phyloP scores from a whole-genome alignment of 2,113 vertebrate genomes.

The Ovis aries region DNA sequence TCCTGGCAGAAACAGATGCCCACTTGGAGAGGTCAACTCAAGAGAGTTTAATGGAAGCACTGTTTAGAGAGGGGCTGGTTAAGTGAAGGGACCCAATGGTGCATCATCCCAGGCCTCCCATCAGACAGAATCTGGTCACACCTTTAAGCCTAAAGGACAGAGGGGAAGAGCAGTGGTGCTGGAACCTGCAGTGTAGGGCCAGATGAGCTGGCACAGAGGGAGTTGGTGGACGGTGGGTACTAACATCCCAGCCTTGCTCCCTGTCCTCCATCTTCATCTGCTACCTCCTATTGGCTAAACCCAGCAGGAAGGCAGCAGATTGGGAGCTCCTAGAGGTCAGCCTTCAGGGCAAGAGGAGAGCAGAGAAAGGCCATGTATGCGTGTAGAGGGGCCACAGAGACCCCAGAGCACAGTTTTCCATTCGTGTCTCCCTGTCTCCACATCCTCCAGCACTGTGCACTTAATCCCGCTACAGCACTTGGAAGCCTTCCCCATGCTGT shows the following conservation, averaged over 20 bases:
- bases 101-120: background rate
- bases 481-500: background rate
- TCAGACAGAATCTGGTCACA: background rate
- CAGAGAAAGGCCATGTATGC: background rate
- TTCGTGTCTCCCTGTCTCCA: fast-evolving
- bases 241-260: background rate
- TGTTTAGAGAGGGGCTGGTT: background rate
- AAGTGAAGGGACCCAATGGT: background rate
- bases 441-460: background rate
- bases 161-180: background rate
- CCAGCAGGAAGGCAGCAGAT: background rate
- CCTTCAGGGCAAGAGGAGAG: background rate
- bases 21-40: background rate
- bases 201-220: background rate
- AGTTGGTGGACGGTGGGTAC: background rate
- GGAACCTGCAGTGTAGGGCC: background rate
- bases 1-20: background rate
- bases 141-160: background rate
- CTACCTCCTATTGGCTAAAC: background rate
- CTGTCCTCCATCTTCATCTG: background rate
- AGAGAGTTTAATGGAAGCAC: background rate
- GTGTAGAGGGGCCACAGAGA: background rate
- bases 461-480: background rate
- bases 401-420: background rate
- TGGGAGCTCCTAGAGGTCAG: background rate